Percentiles rank a stretch among this genome's conserved stretches.
These are phyloP conservation scores for Calliphora vomitoria DNA, from an alignment of 2,888 invertebrate species.

Conservation along the genomic window DNA sequence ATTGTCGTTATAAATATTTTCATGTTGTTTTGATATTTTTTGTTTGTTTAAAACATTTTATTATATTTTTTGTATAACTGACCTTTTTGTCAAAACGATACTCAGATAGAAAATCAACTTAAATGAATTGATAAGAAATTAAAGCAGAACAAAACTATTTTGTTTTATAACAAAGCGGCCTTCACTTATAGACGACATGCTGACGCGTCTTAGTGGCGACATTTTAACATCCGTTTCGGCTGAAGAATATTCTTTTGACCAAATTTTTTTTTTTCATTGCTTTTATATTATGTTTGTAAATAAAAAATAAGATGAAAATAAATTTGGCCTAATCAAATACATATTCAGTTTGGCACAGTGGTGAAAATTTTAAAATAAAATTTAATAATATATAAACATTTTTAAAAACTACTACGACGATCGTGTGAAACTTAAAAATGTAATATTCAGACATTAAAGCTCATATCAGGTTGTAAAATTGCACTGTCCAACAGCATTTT, in stretches of 20 bases:
- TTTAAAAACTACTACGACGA: no score
- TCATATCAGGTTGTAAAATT: no score
- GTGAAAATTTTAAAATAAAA: no score
- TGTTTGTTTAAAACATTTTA: no score
- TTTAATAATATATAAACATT: no score
- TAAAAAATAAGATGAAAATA: constrained; percentile 2
- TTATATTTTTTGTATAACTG: constrained; percentile 7
- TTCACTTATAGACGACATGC: constrained; percentile 77
- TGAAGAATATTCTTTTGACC: constrained; percentile 71
- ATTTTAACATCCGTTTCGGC: constrained; percentile 65
- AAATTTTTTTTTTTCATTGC: neutral
- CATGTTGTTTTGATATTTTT: neutral
- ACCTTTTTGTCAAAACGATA: neutral
- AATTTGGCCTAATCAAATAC: constrained; percentile 39
- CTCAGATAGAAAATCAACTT: neutral
- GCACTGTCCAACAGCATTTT: no score
- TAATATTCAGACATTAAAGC: no score
- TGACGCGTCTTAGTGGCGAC: constrained; percentile 81
- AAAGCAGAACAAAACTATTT: constrained; percentile 5
- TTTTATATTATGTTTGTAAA: neutral
- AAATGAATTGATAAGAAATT: neutral
- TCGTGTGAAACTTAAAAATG: no score
- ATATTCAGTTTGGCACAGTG: neutral
- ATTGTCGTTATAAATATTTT: neutral
- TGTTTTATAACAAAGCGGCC: constrained; percentile 20